Percentiles rank a stretch among this genome's conserved stretches.
Evolutionary conservation across 2,113 vertebrate species (phyloP).

Genomic region (Cyphotilapia sp.): DNA sequence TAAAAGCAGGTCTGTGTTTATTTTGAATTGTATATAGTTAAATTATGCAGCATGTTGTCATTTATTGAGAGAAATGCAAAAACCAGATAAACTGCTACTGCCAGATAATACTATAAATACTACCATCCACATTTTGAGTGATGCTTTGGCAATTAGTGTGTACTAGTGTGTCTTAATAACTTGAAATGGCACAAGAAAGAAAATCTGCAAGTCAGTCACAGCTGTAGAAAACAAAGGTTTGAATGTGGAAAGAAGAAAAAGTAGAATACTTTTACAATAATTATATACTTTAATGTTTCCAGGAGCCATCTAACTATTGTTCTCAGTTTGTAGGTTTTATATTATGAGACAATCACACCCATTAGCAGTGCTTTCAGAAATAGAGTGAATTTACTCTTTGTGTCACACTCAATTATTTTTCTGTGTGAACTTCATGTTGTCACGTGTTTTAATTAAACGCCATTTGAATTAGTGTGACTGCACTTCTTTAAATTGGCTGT

Average conservation of each 20-base stretch:
- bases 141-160: neutral
- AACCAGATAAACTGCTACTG: neutral
- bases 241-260: neutral
- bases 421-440: neutral
- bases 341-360: neutral
- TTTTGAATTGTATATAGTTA: rapidly evolving
- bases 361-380: neutral
- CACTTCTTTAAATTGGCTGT: neutral
- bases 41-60: neutral
- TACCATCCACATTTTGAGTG: neutral
- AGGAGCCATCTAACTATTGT: neutral
- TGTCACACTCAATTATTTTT: neutral
- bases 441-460: neutral
- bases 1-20: neutral
- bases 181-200: neutral
- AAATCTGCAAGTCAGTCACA: neutral
- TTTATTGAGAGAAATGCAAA: neutral
- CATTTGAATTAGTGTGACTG: neutral
- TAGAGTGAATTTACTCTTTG: neutral
- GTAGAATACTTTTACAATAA: neutral
- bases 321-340: neutral
- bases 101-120: neutral
- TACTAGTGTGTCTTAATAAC: neutral
- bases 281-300: neutral
- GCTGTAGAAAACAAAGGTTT: neutral